These are phyloP conservation scores for Hydrocynus forskahlii DNA, from an alignment of 2,797 vertebrate species.

Conservation along the genomic window DNA sequence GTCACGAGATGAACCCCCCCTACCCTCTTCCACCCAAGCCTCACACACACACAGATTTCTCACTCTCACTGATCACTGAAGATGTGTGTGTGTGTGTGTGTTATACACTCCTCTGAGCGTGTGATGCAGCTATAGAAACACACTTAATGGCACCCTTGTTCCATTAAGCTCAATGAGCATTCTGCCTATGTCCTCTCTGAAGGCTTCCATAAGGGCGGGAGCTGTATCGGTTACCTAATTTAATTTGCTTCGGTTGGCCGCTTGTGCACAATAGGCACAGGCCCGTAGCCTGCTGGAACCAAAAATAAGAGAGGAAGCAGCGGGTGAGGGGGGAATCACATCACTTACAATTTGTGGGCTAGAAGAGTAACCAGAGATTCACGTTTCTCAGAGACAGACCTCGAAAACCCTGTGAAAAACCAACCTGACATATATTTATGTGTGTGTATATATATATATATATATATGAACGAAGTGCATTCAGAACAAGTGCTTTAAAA, in stretches of 20 bases:
- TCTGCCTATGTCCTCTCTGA: conserved; percentile 44
- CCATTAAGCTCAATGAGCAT: conserved; percentile 26
- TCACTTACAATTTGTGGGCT: too few relatives aligned
- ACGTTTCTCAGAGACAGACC: not conserved
- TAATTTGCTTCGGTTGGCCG: conserved; percentile 36
- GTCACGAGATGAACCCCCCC: not conserved
- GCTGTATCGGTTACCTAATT: conserved; percentile 37
- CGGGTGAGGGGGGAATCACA: not conserved
- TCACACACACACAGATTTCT: not conserved
- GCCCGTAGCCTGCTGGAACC: not conserved
- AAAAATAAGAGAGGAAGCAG: not conserved
- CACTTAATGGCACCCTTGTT: conserved; percentile 50
- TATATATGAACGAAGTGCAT: too few relatives aligned
- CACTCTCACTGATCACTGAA: conserved; percentile 23
- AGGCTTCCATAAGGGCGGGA: conserved; percentile 39
- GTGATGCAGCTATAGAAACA: conserved; percentile 52
- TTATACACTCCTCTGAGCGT: conserved; percentile 31
- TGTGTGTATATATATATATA: too few relatives aligned
- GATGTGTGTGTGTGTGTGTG: conserved; percentile 1
- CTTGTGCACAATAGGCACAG: conserved; percentile 35
- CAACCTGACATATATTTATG: too few relatives aligned
- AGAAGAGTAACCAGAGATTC: too few relatives aligned
- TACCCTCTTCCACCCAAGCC: not conserved
- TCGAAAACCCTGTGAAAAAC: too few relatives aligned
- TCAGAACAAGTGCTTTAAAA: too few relatives aligned